Conservation (phyloP, 1,140 invertebrate genomes). For the Oryctes rhinoceros region DNA sequence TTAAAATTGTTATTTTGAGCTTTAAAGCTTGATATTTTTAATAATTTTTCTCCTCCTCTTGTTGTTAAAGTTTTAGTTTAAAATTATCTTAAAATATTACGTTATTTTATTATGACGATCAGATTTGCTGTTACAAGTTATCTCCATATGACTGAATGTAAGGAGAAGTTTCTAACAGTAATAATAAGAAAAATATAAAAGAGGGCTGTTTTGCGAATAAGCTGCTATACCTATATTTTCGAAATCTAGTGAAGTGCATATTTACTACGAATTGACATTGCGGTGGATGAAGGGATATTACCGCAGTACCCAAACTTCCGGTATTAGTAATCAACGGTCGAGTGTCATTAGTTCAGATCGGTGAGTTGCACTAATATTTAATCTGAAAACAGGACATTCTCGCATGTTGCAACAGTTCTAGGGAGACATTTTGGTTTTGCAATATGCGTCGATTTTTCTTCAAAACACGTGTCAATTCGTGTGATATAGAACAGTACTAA, state of each 20-base stretch:
- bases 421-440: neutral
- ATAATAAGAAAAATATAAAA: too few relatives aligned
- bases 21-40: too few relatives aligned
- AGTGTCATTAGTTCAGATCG: neutral
- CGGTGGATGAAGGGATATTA: neutral
- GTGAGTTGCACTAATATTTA: neutral
- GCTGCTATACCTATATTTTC: neutral
- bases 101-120: too few relatives aligned
- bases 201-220: too few relatives aligned
- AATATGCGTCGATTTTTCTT: too few relatives aligned
- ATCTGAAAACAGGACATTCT: neutral
- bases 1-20: too few relatives aligned
- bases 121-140: too few relatives aligned
- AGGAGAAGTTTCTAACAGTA: too few relatives aligned
- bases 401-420: neutral
- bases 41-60: too few relatives aligned
- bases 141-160: too few relatives aligned
- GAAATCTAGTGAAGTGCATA: neutral
- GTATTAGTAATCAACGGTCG: neutral
- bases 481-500: neutral
- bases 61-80: too few relatives aligned
- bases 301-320: neutral
- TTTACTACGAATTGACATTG: neutral
- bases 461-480: neutral
- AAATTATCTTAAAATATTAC: too few relatives aligned